Percentiles rank a stretch among this genome's conserved stretches.
Conservation (phyloP, 2,797 vertebrate species). For the Antrozous pallidus region DNA sequence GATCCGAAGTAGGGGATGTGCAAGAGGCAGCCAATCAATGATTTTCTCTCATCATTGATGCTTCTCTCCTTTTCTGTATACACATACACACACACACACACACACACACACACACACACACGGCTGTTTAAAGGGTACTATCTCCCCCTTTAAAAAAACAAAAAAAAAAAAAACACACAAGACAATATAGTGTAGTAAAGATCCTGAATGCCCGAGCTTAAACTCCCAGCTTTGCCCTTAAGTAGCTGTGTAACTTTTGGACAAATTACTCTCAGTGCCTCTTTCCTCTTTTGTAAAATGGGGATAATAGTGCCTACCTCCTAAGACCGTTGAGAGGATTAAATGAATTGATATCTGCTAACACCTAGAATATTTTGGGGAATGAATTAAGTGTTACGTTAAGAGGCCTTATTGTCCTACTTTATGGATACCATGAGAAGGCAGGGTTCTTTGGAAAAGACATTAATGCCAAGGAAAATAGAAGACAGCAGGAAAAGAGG, state of each 20-base stretch:
- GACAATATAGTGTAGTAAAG: background rate
- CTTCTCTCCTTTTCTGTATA: too few relatives aligned
- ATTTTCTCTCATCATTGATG: too few relatives aligned
- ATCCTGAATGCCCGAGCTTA: background rate
- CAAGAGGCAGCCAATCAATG: too few relatives aligned
- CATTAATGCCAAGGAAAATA: background rate
- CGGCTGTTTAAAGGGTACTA: too few relatives aligned
- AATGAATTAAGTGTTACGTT: background rate
- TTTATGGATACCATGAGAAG: background rate
- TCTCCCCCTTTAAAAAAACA: too few relatives aligned
- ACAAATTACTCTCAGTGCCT: background rate
- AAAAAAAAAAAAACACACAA: background rate
- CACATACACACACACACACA: too few relatives aligned
- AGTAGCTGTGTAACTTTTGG: background rate
- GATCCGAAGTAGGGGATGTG: too few relatives aligned
- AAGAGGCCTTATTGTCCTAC: background rate
- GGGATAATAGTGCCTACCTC: background rate
- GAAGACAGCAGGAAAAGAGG: background rate
- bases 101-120: too few relatives aligned
- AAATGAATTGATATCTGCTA: background rate
- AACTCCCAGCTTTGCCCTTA: background rate
- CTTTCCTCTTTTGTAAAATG: constrained; percentile 6
- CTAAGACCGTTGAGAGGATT: background rate
- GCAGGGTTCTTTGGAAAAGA: background rate
- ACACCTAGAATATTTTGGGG: background rate